Evolutionary conservation across 2,797 vertebrate species (phyloP), one percentile per base, ranked within the genome.

Genomic region (Falco concolor): DNA sequence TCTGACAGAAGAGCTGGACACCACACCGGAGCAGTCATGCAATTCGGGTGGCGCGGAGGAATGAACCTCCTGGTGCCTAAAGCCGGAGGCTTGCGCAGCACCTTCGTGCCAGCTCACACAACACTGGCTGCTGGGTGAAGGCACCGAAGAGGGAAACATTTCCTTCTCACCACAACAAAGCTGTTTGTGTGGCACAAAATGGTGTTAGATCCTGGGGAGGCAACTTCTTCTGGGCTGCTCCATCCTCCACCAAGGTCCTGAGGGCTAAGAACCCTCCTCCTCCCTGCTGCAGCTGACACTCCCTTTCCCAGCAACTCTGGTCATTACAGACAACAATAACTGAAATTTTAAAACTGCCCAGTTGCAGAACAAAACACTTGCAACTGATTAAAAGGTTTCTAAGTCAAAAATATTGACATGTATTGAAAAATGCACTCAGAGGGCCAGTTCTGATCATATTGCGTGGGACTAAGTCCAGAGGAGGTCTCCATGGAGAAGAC

Each of bases 21-120:
- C 27, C 13, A 24, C 18, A 36, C 13, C 5, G 1, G 50, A 52
- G 53, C 45, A 65, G 34, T 9, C 1, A 14, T 16, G 27, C 0
- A 2, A n/a, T 25, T 40, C 2, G 5, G 38, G 19, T 47, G 44
- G 14, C 36, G 12, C 44, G 17, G 19, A 45, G 13, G n/a, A 47
- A 23, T 8, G 5, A 17, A 11, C 38, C 25, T 36, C 38, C 65
- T 0, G 1, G 20, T 50, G 38, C 64, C 20, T 11, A 12, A 50
- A 80, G 36, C 47, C 5, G 0, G 27, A 45, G 67, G 18, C 27
- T 14, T 14, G 32, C 40, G 49, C 38, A 65, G 47, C 54, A 40
- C 25, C 20, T 53, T 84, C 7, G 1, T 32, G 30, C 32, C 1
- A 4, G 32, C 47, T 54, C 19, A 72, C 60, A 27, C 59, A n/a